Percentiles rank a stretch among this genome's conserved stretches.
Conservation (phyloP, 2,113 vertebrate species). For the Mustela lutreola region DNA sequence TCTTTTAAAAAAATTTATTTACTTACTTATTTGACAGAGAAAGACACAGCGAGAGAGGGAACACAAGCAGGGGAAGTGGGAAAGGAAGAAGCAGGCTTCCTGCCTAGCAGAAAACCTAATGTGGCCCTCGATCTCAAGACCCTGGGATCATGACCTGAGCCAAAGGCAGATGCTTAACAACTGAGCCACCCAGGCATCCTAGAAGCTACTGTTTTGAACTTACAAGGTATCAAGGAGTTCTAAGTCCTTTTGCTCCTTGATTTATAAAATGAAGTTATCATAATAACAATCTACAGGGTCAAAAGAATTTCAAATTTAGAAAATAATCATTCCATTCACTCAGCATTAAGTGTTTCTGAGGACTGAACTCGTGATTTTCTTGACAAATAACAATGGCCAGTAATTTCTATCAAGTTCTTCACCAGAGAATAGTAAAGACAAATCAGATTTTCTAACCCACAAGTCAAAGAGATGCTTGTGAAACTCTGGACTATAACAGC, state of each 20-base stretch:
- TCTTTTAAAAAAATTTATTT: too few species aligned
- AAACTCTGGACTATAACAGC: neutral
- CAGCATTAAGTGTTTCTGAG: neutral
- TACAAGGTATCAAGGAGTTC: neutral
- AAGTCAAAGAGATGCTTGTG: neutral
- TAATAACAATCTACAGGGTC: neutral
- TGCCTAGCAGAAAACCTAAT: too few species aligned
- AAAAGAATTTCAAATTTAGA: conserved; percentile 3
- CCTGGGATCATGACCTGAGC: too few species aligned
- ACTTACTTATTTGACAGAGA: too few species aligned
- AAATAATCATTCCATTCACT: neutral
- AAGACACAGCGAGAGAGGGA: too few species aligned
- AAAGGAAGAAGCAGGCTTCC: too few species aligned
- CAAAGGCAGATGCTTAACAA: too few species aligned
- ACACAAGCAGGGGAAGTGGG: too few species aligned
- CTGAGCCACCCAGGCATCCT: neutral
- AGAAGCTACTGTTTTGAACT: neutral
- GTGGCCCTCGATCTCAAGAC: too few species aligned
- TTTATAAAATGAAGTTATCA: conserved; percentile 3
- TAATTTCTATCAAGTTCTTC: neutral
- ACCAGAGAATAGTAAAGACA: neutral
- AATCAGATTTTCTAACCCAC: neutral
- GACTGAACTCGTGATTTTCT: neutral
- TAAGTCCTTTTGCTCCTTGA: neutral
- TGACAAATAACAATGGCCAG: neutral